Conservation (phyloP, 2,888 invertebrate species). For the Andrena dorsata region DNA sequence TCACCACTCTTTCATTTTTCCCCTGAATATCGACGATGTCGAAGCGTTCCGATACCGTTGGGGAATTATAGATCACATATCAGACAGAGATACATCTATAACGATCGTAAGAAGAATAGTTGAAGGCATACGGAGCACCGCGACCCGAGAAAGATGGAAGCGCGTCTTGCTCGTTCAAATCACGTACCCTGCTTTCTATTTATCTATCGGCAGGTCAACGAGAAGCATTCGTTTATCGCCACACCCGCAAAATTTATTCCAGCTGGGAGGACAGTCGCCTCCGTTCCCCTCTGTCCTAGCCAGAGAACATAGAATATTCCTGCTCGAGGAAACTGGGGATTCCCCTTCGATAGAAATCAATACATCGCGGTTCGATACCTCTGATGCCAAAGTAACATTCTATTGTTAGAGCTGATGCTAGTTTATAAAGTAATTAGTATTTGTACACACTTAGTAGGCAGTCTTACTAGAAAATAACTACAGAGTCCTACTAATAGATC, state of each 20-base stretch:
- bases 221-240: constrained; percentile 62
- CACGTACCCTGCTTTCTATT: constrained; percentile 69
- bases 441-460: too few relatives aligned
- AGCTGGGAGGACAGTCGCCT: constrained; percentile 22
- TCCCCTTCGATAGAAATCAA: neutral
- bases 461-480: too few relatives aligned
- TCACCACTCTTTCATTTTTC: neutral
- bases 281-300: neutral
- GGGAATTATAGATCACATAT: constrained; percentile 37
- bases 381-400: neutral
- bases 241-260: constrained; percentile 62
- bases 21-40: constrained; percentile 12
- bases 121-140: constrained; percentile 5
- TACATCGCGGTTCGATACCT: neutral
- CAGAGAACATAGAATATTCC: constrained; percentile 3
- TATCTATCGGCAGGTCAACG: constrained; percentile 59
- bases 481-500: too few relatives aligned
- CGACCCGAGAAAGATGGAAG: constrained; percentile 33
- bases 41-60: constrained; percentile 17
- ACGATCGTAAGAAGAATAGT: constrained; percentile 36
- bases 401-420: neutral
- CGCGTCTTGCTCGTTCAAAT: constrained; percentile 63
- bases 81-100: constrained; percentile 44
- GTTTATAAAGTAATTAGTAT: neutral
- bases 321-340: neutral